phyloP scores from a whole-genome alignment of 1,140 invertebrate genomes.

The Aphelinus certus region DNA sequence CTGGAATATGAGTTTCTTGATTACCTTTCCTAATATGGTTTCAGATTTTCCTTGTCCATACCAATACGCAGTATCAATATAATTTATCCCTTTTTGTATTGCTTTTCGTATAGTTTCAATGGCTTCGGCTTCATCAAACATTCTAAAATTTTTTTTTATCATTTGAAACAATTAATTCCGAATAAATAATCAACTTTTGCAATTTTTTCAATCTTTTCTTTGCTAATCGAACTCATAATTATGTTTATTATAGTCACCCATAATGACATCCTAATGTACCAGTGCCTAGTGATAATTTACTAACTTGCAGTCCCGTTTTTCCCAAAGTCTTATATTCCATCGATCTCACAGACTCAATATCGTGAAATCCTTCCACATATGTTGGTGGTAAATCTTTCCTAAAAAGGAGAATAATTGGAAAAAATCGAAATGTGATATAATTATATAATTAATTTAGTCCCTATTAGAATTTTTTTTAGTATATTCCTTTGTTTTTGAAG shows the following conservation, averaged over 20 bases:
- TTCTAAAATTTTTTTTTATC: slow-evolving; percentile 48
- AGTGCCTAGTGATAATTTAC: slow-evolving; percentile 70
- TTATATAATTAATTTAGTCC: too few species aligned
- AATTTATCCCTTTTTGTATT: slow-evolving; percentile 85
- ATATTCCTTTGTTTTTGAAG: too few species aligned
- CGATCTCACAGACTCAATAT: slow-evolving; percentile 63
- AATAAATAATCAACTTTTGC: too few species aligned
- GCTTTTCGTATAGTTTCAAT: slow-evolving; percentile 76
- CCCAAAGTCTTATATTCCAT: slow-evolving; percentile 70
- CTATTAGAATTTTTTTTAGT: too few species aligned
- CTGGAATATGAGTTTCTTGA: not conserved
- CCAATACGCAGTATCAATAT: slow-evolving; percentile 90
- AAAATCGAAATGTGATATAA: too few species aligned
- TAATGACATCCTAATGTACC: slow-evolving; percentile 62
- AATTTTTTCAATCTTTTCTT: too few species aligned
- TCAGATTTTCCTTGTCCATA: slow-evolving; percentile 90
- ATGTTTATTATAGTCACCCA: slow-evolving; percentile 49
- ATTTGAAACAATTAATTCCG: not conserved
- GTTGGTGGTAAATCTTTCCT: slow-evolving; percentile 62
- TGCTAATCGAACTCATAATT: not conserved
- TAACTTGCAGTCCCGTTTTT: slow-evolving; percentile 70
- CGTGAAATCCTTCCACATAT: slow-evolving; percentile 70
- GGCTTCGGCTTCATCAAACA: slow-evolving; percentile 71
- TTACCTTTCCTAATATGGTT: slow-evolving; percentile 81
- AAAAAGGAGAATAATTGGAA: not conserved